phyloP scores from a whole-genome alignment of 2,797 vertebrate genomes.

The Microhierax caerulescens region DNA sequence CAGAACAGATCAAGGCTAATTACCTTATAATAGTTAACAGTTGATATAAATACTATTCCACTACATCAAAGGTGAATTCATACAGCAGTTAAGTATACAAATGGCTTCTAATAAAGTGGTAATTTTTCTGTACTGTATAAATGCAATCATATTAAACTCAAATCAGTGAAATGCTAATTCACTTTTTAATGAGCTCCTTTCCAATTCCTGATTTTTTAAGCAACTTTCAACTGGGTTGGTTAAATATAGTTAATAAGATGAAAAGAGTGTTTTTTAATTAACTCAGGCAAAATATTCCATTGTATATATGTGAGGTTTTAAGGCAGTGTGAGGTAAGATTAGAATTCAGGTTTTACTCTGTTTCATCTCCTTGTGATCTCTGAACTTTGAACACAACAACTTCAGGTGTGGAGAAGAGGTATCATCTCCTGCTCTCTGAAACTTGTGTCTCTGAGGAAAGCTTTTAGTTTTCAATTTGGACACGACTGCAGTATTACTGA shows the following conservation, averaged over 20 bases:
- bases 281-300: slow-evolving; percentile 4
- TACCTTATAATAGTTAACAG: neutral
- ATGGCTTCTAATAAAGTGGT: slow-evolving; percentile 45
- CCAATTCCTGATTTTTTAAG: slow-evolving; percentile 42
- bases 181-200: slow-evolving; percentile 51
- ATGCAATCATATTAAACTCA: slow-evolving; percentile 49
- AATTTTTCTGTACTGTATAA: slow-evolving; percentile 44
- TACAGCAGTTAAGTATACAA: slow-evolving; percentile 30
- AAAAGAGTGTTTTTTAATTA: slow-evolving; percentile 38
- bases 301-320: neutral
- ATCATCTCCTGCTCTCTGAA: neutral
- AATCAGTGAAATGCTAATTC: slow-evolving; percentile 53
- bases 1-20: neutral
- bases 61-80: slow-evolving; percentile 36
- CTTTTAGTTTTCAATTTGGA: neutral
- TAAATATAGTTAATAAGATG: slow-evolving; percentile 43
- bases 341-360: neutral
- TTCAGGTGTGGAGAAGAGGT: neutral
- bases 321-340: neutral
- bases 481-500: neutral
- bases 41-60: slow-evolving; percentile 25
- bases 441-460: neutral
- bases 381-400: neutral
- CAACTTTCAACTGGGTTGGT: slow-evolving; percentile 34
- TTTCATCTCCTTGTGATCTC: neutral